phyloP scores from a whole-genome alignment of 2,888 invertebrate genomes.

The Phortica okadai region DNA sequence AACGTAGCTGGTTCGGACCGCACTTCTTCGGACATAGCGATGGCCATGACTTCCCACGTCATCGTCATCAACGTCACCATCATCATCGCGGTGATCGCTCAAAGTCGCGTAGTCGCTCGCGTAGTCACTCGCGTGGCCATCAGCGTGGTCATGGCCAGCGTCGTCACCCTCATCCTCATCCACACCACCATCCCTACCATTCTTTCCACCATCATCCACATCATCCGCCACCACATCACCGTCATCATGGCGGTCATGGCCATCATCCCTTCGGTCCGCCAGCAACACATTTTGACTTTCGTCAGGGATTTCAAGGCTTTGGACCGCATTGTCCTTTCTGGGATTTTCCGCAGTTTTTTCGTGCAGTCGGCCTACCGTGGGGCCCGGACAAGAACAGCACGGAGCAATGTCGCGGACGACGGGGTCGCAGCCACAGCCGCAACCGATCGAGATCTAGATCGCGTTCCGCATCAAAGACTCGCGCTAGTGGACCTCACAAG shows the following conservation, averaged over 20 bases:
- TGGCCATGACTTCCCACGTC: conserved; percentile 25
- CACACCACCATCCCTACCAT: conserved; percentile 9
- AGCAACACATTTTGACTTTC: conserved; percentile 25
- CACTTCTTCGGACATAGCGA: conserved; percentile 28
- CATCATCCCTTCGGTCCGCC: conserved; percentile 36
- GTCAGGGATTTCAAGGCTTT: conserved; percentile 26
- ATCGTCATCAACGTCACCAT: conserved; percentile 26
- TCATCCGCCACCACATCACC: conserved; percentile 38
- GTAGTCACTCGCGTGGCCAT: conserved; percentile 40
- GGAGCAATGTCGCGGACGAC: conserved; percentile 34
- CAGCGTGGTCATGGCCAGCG: conserved; percentile 40
- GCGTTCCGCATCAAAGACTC: conserved; percentile 22
- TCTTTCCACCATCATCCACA: conserved; percentile 34
- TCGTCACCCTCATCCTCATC: conserved; percentile 26
- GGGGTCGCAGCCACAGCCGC: conserved; percentile 13
- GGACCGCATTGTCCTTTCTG: conserved; percentile 31
- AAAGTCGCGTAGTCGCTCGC: conserved; percentile 49
- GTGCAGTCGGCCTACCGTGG: conserved; percentile 57
- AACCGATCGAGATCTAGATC: conserved; percentile 46
- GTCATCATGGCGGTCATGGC: conserved; percentile 42
- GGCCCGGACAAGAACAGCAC: conserved; percentile 43
- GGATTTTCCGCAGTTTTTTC: conserved; percentile 58
- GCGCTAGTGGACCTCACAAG: conserved; percentile 29
- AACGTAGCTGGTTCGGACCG: neutral
- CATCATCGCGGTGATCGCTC: conserved; percentile 42